Conservation (phyloP, 2,797 vertebrate genomes). For the Coregonus suidteri region DNA sequence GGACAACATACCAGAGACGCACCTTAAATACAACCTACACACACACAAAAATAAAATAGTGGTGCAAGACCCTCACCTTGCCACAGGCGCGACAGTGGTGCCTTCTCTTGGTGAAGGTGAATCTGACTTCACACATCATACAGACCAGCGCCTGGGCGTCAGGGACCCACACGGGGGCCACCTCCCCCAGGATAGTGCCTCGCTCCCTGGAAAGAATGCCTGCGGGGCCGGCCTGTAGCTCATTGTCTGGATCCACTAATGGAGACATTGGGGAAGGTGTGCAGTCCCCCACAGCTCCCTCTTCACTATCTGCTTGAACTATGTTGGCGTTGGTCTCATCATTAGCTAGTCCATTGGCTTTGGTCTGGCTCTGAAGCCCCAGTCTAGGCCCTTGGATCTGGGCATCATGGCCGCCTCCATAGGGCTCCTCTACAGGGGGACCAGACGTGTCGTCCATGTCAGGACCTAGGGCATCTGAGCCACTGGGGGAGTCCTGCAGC, state of each 20-base stretch:
- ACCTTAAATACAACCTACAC: not conserved
- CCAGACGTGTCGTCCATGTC: not conserved
- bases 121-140: constrained; percentile 96
- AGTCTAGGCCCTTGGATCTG: constrained; percentile 66
- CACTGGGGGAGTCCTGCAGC: constrained; percentile 81
- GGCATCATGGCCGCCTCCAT: constrained; percentile 14
- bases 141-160: constrained; percentile 95
- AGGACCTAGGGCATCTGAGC: constrained; percentile 72
- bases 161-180: constrained; percentile 94
- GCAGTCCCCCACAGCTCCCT: constrained; percentile 57
- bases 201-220: constrained; percentile 80
- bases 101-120: constrained; percentile 96
- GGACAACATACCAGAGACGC: too few species aligned
- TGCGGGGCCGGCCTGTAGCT: constrained; percentile 77
- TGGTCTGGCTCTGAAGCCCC: constrained; percentile 72
- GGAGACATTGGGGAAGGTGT: constrained; percentile 14
- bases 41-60: too few species aligned
- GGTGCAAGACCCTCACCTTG: constrained; percentile 80
- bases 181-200: constrained; percentile 83
- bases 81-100: constrained; percentile 98
- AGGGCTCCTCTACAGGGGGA: not conserved
- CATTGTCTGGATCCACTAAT: constrained; percentile 83
- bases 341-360: constrained; percentile 10
- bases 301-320: constrained; percentile 74
- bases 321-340: constrained; percentile 52